Evolutionary conservation across 2,888 invertebrate species (phyloP), one percentile per base, ranked within the genome.

Genomic region (Anthophora plumipes): DNA sequence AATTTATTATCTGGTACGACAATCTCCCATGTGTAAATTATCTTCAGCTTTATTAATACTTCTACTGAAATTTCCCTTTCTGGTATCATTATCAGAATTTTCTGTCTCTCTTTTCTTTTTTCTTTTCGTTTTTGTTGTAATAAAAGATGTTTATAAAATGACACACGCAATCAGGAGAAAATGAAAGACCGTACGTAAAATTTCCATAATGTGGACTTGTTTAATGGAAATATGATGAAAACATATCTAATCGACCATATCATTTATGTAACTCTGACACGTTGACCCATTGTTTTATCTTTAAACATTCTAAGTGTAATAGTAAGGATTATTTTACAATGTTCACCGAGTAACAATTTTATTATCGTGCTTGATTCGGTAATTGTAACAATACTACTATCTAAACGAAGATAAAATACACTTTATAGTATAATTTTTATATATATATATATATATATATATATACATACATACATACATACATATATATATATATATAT

Each of bases 251-350:
- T 64, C 64, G 31, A 17, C 17, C 55, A 17, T 55, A 55, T 31
- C 55, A 20, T 64, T 50, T 50, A 64, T 22, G 64, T 50, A 64
- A 64, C 50, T 50, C 50, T 64, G 50, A 64, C 64, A 64, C 50
- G 17, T 50, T 64, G 64, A 50, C 64, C 50, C 46, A 50, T 37
- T 64, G 37, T 64, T 50, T 50, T 64, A 64, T 64, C 50, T 37
- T 50, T 14, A 14, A 50, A 50, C 14, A 37, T 64, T 64, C 14
- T 14, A 50, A 50, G 50, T 63, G 46, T 31, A 48, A 63, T 25
- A 20, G 59, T n/a, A 46, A 11, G 20, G 14, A 50, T 66, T 66
- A 52, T 52, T 39, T 6, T 14, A 17, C 6, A 2, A 14, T 22
- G 41, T 60, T 39, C 17, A 39, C 50, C 37, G 9, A 11, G 17